Conservation (phyloP, 2,888 invertebrate genomes). For the Tillus elongatus region DNA sequence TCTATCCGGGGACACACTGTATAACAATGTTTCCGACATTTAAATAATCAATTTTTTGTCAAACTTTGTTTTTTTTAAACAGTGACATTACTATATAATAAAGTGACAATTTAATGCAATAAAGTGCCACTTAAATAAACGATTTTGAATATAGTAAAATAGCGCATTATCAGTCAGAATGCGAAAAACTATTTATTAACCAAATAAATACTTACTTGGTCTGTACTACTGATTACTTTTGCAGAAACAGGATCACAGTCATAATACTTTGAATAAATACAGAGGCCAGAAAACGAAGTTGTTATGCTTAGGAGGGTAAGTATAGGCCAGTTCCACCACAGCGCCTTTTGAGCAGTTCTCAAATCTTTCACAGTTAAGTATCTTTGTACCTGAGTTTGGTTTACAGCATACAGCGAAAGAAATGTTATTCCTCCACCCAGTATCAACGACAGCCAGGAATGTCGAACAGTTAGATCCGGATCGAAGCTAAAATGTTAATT, state of each 20-base stretch:
- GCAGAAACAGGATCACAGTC: constrained; percentile 69
- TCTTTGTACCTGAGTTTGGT: constrained; percentile 76
- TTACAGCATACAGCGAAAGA: constrained; percentile 74
- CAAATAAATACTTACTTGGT: constrained; percentile 48
- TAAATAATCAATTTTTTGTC: too few species aligned
- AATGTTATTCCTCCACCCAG: constrained; percentile 77
- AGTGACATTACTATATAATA: too few species aligned
- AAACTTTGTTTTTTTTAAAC: too few species aligned
- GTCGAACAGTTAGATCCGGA: constrained; percentile 69
- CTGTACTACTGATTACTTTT: constrained; percentile 53
- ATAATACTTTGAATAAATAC: constrained; percentile 74
- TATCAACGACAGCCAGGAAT: constrained; percentile 73
- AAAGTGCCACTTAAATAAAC: too few species aligned
- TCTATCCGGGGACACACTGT: too few species aligned
- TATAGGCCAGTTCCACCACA: constrained; percentile 78
- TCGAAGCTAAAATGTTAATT: constrained; percentile 52
- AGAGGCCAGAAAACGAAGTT: constrained; percentile 63
- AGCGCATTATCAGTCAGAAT: constrained; percentile 5
- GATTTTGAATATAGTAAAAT: neutral
- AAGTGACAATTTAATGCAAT: neutral
- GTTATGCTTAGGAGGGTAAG: constrained; percentile 61
- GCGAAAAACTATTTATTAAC: constrained; percentile 1
- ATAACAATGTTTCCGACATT: too few species aligned
- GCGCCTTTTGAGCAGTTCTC: constrained; percentile 58
- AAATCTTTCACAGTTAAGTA: constrained; percentile 62